phyloP scores from a whole-genome alignment of 2,888 invertebrate species.

The Archips xylosteana region DNA sequence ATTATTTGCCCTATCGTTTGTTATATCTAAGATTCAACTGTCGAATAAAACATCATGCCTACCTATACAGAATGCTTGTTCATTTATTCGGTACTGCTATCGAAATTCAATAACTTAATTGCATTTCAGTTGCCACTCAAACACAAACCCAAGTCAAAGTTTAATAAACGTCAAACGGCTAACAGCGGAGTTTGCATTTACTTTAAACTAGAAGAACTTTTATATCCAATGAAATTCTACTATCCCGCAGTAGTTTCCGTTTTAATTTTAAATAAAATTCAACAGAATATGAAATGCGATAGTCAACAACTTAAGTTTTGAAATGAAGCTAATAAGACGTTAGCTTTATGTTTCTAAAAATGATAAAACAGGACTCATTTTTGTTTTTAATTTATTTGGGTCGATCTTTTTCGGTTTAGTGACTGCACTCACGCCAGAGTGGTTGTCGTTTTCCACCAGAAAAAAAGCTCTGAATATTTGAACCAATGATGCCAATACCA shows the following conservation, averaged over 20 bases:
- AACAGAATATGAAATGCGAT: background rate
- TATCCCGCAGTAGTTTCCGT: background rate
- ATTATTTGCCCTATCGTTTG: no score
- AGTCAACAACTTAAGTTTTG: background rate
- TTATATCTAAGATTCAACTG: no score
- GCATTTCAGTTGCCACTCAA: background rate
- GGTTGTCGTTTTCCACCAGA: no score
- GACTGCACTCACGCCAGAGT: no score
- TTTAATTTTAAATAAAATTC: background rate
- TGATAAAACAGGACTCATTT: no score
- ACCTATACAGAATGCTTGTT: no score
- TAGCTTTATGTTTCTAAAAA: background rate
- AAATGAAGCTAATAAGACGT: background rate
- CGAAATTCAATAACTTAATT: background rate
- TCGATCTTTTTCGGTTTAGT: no score
- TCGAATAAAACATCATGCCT: no score
- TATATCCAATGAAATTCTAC: background rate
- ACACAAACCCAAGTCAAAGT: slow-evolving; percentile 2
- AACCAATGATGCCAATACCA: no score
- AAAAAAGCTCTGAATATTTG: no score
- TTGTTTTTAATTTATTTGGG: no score
- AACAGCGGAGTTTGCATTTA: background rate
- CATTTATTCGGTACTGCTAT: background rate
- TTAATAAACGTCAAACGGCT: background rate
- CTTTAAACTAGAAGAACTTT: slow-evolving; percentile 17